These are phyloP conservation scores for Sturmia bella DNA, from an alignment of 2,888 invertebrate species.

Conservation along the genomic window DNA sequence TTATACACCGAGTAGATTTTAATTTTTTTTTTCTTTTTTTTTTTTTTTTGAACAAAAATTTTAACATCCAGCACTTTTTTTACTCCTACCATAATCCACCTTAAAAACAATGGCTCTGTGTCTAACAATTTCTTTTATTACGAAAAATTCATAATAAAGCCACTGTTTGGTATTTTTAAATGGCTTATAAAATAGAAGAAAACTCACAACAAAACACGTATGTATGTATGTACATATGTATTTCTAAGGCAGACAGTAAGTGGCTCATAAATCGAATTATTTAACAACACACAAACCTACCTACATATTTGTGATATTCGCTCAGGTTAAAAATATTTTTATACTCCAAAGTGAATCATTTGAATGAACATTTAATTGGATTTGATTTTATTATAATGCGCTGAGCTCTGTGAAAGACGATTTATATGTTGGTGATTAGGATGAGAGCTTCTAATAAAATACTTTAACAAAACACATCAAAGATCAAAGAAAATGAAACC, in stretches of 20 bases:
- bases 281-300: too few species aligned
- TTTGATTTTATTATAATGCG: slow-evolving; percentile 72
- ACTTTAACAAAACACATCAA: slow-evolving; percentile 12
- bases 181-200: slow-evolving; percentile 2
- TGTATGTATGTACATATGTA: too few species aligned
- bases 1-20: neutral
- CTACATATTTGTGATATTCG: neutral
- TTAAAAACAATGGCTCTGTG: neutral
- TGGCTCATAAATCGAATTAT: slow-evolving; percentile 20
- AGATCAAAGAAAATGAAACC: slow-evolving; percentile 36
- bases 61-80: slow-evolving; percentile 21
- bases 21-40: neutral
- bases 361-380: slow-evolving; percentile 76
- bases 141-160: slow-evolving; percentile 27
- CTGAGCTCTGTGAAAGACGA: slow-evolving; percentile 12
- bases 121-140: slow-evolving; percentile 31
- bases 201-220: too few species aligned
- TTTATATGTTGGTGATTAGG: slow-evolving; percentile 22
- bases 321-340: slow-evolving; percentile 65
- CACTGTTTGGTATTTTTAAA: slow-evolving; percentile 35
- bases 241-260: slow-evolving; percentile 30
- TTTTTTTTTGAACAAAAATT: slow-evolving; percentile 14
- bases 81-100: neutral
- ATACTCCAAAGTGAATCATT: slow-evolving; percentile 65
- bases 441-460: slow-evolving; percentile 47